Conservation (phyloP, 2,797 vertebrate genomes). For the Hozukius guyotensis region DNA sequence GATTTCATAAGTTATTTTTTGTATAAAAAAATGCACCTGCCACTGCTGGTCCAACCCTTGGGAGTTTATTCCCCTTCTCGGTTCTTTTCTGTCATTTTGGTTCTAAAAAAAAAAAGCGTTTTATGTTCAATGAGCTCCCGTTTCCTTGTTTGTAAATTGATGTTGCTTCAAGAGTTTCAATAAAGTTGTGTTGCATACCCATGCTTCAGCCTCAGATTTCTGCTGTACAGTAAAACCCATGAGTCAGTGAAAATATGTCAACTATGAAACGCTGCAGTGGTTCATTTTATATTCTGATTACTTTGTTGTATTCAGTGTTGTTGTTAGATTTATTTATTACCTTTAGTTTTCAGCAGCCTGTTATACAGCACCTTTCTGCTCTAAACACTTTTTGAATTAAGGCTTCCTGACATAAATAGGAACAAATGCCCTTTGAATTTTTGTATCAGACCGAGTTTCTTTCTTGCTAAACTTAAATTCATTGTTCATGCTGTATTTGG, state of each 20-base stretch:
- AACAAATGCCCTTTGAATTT: not conserved
- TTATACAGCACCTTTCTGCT: not conserved
- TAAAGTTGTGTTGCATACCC: slow-evolving; percentile 87
- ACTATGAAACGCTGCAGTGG: not conserved
- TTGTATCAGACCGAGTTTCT: not conserved
- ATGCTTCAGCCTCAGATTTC: slow-evolving; percentile 43
- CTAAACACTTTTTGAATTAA: not conserved
- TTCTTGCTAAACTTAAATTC: not conserved
- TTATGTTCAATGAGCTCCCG: slow-evolving; percentile 78
- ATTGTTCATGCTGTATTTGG: not conserved
- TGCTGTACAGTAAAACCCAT: not conserved
- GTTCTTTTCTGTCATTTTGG: slow-evolving; percentile 75
- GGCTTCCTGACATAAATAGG: accelerated
- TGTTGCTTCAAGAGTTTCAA: slow-evolving; percentile 88
- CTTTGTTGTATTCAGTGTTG: not conserved
- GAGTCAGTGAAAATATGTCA: not conserved
- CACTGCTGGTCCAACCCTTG: slow-evolving; percentile 80
- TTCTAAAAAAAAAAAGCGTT: slow-evolving; percentile 60
- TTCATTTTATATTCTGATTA: not conserved
- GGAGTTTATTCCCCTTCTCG: slow-evolving; percentile 61
- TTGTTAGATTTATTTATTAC: not conserved
- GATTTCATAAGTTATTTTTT: slow-evolving; percentile 87
- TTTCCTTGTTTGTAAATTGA: slow-evolving; percentile 84
- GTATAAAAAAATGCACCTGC: slow-evolving; percentile 79
- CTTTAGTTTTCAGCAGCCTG: not conserved